Percentiles rank a stretch among this genome's conserved stretches.
Evolutionary conservation across 1,140 invertebrate species (phyloP).

Genomic region (Melanaphis sacchari): DNA sequence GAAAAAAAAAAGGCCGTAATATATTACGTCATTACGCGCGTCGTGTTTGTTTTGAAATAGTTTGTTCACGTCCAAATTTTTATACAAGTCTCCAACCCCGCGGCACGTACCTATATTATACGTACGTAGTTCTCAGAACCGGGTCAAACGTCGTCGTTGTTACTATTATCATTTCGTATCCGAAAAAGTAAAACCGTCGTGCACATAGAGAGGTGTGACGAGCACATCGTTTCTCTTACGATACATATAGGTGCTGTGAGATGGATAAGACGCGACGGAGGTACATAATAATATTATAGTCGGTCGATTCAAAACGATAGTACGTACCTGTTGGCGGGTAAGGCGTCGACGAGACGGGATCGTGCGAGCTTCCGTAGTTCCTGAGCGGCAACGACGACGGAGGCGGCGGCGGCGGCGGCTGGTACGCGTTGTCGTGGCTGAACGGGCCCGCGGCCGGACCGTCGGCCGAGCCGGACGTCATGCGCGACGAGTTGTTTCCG

Average conservation of each 20-base stretch:
- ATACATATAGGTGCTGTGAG: too few relatives aligned
- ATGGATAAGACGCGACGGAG: not conserved
- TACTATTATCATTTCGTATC: not conserved
- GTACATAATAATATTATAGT: not conserved
- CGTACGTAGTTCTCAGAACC: not conserved
- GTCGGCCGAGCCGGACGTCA: slow-evolving; percentile 70
- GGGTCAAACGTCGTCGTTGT: not conserved
- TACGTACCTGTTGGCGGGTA: slow-evolving; percentile 79
- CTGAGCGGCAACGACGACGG: slow-evolving; percentile 64
- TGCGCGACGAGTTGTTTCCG: slow-evolving; percentile 69
- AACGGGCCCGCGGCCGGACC: slow-evolving; percentile 75
- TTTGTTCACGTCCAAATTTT: not conserved
- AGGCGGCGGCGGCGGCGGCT: slow-evolving; percentile 75
- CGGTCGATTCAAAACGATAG: not conserved
- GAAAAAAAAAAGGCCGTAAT: not conserved
- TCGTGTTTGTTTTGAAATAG: slow-evolving; percentile 28
- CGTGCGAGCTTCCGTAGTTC: slow-evolving; percentile 61
- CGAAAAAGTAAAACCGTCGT: not conserved
- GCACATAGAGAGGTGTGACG: not conserved
- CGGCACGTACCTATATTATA: not conserved
- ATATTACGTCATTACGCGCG: slow-evolving; percentile 15
- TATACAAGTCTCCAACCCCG: not conserved
- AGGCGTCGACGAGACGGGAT: slow-evolving; percentile 77
- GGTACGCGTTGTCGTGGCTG: slow-evolving; percentile 75
- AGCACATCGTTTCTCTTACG: not conserved